Conservation (phyloP, 2,113 vertebrate species). For the Globicephala melas region DNA sequence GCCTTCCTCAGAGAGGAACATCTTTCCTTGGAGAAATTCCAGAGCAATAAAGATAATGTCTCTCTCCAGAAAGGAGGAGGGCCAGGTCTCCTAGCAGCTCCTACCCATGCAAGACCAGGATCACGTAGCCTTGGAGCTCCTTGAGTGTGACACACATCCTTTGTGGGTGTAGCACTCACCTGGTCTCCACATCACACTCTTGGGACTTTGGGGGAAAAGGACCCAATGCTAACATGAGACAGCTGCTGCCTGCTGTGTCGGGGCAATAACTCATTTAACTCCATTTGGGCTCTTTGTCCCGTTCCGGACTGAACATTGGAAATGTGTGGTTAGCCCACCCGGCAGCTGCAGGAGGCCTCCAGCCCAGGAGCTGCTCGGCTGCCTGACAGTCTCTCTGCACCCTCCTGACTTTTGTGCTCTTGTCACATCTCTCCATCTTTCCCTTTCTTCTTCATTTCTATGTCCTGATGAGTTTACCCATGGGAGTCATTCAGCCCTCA, state of each 20-base stretch:
- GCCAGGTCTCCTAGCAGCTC: background rate
- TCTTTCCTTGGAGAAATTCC: background rate
- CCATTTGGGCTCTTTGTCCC: background rate
- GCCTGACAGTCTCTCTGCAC: background rate
- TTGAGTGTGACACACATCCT: background rate
- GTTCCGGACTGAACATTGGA: background rate
- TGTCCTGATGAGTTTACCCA: background rate
- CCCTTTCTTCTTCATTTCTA: background rate
- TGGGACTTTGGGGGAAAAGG: accelerated
- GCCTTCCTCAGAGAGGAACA: background rate
- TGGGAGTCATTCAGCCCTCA: background rate
- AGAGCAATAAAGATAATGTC: background rate
- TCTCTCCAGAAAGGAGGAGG: background rate
- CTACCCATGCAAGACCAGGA: background rate
- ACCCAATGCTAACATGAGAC: background rate
- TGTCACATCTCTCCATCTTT: background rate
- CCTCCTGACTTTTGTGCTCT: background rate
- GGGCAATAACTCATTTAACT: background rate
- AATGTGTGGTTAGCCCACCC: background rate
- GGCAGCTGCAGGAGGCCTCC: too few species aligned
- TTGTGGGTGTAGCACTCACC: background rate
- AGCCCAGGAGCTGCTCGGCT: accelerated
- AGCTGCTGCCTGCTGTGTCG: background rate
- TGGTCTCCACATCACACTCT: background rate
- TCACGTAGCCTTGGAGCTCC: background rate